Evolutionary conservation across 2,113 vertebrate genomes (phyloP), one percentile per base, ranked within the genome.

Genomic region (Genyomyrus donnyi): DNA sequence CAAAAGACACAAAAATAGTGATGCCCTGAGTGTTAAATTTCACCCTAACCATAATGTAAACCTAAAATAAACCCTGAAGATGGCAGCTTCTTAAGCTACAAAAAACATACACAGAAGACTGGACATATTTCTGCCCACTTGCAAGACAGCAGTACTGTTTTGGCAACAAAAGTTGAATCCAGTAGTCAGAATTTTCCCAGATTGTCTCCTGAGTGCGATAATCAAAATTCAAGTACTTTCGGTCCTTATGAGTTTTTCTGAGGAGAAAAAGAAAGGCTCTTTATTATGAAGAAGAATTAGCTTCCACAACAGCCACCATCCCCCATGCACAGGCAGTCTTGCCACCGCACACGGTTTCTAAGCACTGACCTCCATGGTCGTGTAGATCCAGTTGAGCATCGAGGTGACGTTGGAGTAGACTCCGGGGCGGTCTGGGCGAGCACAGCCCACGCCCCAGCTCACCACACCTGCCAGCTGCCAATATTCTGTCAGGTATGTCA

Each of bases 381-480:
- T 85, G 87, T 95, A 91, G 93, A 98, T 96, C 98, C 98, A 98
- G 94, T 95, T 90, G 0, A 98, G 96, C 94, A 97, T 95, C 53
- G 95, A 92, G 0, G 94, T 95, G 87, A 98, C 95, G 0, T 96
- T 96, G 91, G 94, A 93, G 94, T 98, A 99, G 58, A 99, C 97
- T 0, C 98, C 98, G 0, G 98, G 98, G 0, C 90, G 94, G 42
- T 88, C 90, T 21, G 93, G 91, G 0, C 93, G 92, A 0, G 95
- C 98, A 13, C 98, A 98, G 93, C 98, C 98, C 0, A 96, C 88
- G 0, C 97, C 98, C 98, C 98, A 98, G 94, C 98, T 99, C 91
- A 98, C 97, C 3, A 98, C 96, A 45, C 98, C 97, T 0, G 97
- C 95, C 88, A 97, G 92, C 89, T 95, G 93, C 97, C 97, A 98